Evolutionary conservation across 2,113 vertebrate genomes (phyloP).

Genomic region (Piliocolobus tephrosceles): DNA sequence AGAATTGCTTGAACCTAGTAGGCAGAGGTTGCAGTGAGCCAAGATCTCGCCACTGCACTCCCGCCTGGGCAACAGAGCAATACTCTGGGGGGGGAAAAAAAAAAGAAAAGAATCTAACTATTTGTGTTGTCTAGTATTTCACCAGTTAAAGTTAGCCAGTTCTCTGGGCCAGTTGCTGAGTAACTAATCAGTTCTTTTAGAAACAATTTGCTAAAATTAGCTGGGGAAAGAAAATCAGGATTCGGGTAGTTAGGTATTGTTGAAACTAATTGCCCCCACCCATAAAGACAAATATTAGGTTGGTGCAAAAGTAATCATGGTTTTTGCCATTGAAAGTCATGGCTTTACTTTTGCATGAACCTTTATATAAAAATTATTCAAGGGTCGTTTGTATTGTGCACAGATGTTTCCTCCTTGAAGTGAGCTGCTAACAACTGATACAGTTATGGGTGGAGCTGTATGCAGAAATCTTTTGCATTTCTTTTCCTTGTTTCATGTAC

Average conservation of each 20-base stretch:
- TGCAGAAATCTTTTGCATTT: conserved; percentile 6
- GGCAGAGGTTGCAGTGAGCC: too few species aligned
- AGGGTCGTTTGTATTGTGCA: background rate
- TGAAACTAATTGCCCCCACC: background rate
- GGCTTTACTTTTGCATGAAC: too few species aligned
- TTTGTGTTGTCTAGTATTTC: background rate
- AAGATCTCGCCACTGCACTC: too few species aligned
- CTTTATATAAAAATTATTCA: background rate
- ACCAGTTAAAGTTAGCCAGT: background rate
- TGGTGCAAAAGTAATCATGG: too few species aligned
- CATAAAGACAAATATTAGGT: background rate
- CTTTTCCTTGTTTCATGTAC: conserved; percentile 50
- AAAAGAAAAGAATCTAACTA: background rate
- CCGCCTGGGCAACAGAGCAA: too few species aligned
- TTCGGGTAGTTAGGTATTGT: background rate
- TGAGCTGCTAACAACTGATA: background rate
- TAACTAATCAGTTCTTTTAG: background rate
- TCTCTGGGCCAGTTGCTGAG: background rate
- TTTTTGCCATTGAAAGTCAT: too few species aligned
- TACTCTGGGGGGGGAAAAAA: too few species aligned
- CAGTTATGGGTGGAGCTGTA: background rate
- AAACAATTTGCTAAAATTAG: conserved; percentile 14
- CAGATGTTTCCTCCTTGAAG: background rate
- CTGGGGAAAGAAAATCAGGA: background rate
- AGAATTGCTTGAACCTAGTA: too few species aligned